Conservation (phyloP, 2,888 invertebrate species). For the Pachymerium ferrugineum region DNA sequence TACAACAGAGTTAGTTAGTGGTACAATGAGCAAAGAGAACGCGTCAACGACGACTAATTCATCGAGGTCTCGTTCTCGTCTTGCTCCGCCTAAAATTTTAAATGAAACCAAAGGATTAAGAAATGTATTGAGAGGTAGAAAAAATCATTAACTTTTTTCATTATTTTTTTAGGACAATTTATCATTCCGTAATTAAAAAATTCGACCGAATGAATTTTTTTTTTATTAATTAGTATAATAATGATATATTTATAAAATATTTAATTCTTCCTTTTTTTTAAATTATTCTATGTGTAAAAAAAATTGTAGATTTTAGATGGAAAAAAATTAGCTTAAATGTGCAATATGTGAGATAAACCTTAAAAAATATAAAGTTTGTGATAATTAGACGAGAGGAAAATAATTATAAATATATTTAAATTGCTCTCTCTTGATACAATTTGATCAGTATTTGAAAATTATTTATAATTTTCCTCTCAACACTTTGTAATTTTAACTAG, state of each 20-base stretch:
- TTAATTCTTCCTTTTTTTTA: neutral
- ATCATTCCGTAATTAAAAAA: conserved; percentile 3
- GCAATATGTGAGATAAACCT: no score
- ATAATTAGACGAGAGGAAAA: neutral
- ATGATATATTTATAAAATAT: neutral
- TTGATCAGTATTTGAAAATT: neutral
- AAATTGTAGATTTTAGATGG: neutral
- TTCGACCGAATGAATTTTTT: neutral
- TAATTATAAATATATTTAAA: neutral
- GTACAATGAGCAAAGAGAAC: neutral
- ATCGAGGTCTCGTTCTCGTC: neutral
- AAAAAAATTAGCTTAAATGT: neutral
- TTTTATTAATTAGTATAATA: neutral
- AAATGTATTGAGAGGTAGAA: neutral
- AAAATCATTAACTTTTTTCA: neutral
- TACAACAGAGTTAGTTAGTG: neutral
- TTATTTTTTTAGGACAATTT: neutral
- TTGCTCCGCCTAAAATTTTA: neutral
- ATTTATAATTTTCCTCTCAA: neutral
- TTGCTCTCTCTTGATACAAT: neutral
- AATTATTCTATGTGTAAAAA: neutral
- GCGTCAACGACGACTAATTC: no score
- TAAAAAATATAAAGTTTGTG: neutral
- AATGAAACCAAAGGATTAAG: neutral
- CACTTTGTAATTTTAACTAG: conserved; percentile 8